phyloP scores from a whole-genome alignment of 2,888 invertebrate genomes.

The Phytoseiulus persimilis region DNA sequence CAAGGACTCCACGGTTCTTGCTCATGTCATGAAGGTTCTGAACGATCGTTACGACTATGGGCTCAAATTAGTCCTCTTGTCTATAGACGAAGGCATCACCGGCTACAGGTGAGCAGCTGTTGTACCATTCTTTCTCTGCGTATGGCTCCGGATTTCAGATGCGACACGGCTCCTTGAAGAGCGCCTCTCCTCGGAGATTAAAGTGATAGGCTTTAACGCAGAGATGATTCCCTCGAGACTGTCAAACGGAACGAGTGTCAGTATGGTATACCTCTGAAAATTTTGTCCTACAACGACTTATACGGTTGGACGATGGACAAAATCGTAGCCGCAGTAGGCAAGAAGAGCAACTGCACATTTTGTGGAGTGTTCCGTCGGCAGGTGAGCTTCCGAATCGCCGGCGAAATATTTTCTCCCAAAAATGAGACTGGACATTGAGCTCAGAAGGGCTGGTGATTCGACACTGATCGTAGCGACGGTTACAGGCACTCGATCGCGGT shows the following conservation, averaged over 20 bases:
- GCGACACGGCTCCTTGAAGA: too few relatives aligned
- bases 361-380: constrained; percentile 63
- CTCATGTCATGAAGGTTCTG: constrained; percentile 78
- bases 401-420: too few relatives aligned
- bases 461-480: constrained; percentile 50
- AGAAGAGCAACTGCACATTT: constrained; percentile 93
- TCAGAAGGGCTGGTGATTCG: neutral
- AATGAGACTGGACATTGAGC: too few relatives aligned
- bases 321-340: constrained; percentile 69
- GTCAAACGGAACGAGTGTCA: constrained; percentile 89
- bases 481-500: constrained; percentile 91
- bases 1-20: constrained; percentile 89
- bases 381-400: too few relatives aligned
- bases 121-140: constrained; percentile 46
- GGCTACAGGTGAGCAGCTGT: constrained; percentile 58
- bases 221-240: constrained; percentile 92
- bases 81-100: constrained; percentile 97
- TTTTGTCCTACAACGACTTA: constrained; percentile 85
- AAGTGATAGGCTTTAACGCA: too few relatives aligned
- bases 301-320: constrained; percentile 99
- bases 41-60: constrained; percentile 85
- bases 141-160: constrained; percentile 42
- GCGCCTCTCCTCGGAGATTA: too few relatives aligned
- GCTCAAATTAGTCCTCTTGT: constrained; percentile 75
- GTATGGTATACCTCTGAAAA: constrained; percentile 84